phyloP scores from a whole-genome alignment of 1,140 invertebrate genomes.

The Antheraea pernyi region DNA sequence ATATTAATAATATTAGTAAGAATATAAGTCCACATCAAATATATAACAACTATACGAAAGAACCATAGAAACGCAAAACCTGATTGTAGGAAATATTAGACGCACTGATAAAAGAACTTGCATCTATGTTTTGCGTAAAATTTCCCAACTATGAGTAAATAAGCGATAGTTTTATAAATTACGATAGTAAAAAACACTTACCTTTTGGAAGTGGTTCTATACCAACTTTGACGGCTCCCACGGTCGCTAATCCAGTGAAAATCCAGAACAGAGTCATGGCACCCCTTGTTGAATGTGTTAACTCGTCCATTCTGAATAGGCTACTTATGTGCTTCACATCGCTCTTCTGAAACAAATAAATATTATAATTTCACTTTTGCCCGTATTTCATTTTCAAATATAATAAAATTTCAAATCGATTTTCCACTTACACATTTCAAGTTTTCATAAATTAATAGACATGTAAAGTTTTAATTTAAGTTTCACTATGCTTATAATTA shows the following conservation, averaged over 20 bases:
- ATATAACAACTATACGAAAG: too few species aligned
- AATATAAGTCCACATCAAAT: too few species aligned
- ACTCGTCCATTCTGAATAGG: conserved; percentile 50
- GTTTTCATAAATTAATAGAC: neutral
- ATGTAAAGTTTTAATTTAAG: too few species aligned
- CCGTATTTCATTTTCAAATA: too few species aligned
- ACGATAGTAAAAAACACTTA: conserved; percentile 33
- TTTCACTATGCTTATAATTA: too few species aligned
- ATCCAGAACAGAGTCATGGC: conserved; percentile 59
- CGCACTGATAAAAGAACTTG: neutral
- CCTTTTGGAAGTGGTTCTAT: conserved; percentile 75
- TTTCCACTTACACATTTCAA: neutral
- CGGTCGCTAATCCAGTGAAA: conserved; percentile 45
- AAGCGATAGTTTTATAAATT: neutral
- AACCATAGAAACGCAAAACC: too few species aligned
- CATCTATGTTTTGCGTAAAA: neutral
- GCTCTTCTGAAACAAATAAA: conserved; percentile 47
- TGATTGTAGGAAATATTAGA: too few species aligned
- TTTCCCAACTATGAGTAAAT: neutral
- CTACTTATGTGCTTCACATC: conserved; percentile 45
- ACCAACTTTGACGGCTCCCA: conserved; percentile 63
- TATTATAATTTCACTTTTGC: too few species aligned
- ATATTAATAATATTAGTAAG: too few species aligned
- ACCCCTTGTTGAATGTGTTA: conserved; percentile 31
- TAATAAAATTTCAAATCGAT: too few species aligned